Evolutionary conservation across 2,888 invertebrate genomes (phyloP).

Genomic region (Cryptocephalus moraei): DNA sequence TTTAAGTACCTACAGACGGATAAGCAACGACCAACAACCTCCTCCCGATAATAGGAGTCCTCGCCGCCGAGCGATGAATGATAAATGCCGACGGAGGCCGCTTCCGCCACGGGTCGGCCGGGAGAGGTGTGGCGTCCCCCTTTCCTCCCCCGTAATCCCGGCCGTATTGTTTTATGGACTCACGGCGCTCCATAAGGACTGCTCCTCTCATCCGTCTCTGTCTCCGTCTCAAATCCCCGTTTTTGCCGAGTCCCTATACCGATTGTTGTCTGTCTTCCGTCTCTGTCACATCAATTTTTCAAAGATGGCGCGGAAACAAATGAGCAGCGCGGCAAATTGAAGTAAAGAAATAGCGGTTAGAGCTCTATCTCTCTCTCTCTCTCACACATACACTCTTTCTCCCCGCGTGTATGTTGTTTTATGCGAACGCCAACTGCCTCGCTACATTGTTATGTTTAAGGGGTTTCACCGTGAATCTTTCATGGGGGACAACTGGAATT

Average conservation of each 20-base stretch:
- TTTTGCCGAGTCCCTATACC: slow-evolving; percentile 12
- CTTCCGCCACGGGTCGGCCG: too few species aligned
- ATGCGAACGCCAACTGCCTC: slow-evolving; percentile 38
- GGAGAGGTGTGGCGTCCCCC: too few species aligned
- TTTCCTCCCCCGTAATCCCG: too few species aligned
- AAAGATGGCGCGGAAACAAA: slow-evolving; percentile 40
- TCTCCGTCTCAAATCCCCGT: slow-evolving; percentile 11
- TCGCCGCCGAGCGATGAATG: too few species aligned
- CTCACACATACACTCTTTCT: too few species aligned
- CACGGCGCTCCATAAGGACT: too few species aligned
- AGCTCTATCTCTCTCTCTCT: too few species aligned
- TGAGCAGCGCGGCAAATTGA: slow-evolving; percentile 40
- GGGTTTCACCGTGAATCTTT: slow-evolving; percentile 32
- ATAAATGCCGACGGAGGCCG: too few species aligned
- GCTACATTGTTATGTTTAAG: slow-evolving; percentile 35
- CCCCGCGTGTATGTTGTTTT: slow-evolving; percentile 31
- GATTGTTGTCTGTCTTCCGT: slow-evolving; percentile 38
- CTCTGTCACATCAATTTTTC: slow-evolving; percentile 42
- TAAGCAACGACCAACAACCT: too few species aligned
- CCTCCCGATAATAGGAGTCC: too few species aligned
- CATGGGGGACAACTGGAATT: slow-evolving; percentile 24
- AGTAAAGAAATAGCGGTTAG: slow-evolving; percentile 42
- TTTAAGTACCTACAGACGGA: too few species aligned
- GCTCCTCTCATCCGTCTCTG: slow-evolving; percentile 5
- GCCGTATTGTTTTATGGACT: too few species aligned